Conservation (phyloP, 1,140 invertebrate genomes). For the Limonius californicus region DNA sequence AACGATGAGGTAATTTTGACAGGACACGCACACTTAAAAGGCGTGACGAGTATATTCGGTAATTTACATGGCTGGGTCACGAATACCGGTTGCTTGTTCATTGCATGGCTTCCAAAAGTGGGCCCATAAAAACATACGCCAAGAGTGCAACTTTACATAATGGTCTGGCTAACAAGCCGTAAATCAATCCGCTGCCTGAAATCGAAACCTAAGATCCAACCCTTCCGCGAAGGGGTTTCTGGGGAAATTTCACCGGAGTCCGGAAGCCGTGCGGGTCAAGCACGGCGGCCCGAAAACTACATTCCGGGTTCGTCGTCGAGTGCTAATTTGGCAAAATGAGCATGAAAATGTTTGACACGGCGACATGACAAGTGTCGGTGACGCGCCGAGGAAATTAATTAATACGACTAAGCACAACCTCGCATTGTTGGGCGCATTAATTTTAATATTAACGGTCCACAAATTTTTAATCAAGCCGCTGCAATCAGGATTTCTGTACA, state of each 20-base stretch:
- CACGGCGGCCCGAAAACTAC: no score
- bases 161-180: no score
- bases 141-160: no score
- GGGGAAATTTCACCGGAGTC: no score
- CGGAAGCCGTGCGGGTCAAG: no score
- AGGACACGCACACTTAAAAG: constrained; percentile 37
- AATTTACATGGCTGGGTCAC: constrained; percentile 32
- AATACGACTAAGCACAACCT: constrained; percentile 23
- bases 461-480: constrained; percentile 32
- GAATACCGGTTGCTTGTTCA: constrained; percentile 13
- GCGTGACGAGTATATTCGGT: constrained; percentile 33
- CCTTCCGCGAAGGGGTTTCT: neutral
- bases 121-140: no score
- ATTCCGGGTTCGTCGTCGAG: no score
- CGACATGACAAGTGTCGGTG: constrained; percentile 29
- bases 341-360: constrained; percentile 29
- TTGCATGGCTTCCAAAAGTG: neutral
- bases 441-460: constrained; percentile 29
- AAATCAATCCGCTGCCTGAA: no score
- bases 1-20: constrained; percentile 39
- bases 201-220: neutral
- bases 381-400: constrained; percentile 27
- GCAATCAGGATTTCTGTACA: constrained; percentile 25
- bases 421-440: constrained; percentile 27
- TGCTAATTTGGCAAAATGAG: constrained; percentile 19